Percentiles rank a stretch among this genome's conserved stretches.
These are phyloP conservation scores for Agrotis ipsilon DNA, from an alignment of 2,888 invertebrate genomes.

Conservation along the genomic window DNA sequence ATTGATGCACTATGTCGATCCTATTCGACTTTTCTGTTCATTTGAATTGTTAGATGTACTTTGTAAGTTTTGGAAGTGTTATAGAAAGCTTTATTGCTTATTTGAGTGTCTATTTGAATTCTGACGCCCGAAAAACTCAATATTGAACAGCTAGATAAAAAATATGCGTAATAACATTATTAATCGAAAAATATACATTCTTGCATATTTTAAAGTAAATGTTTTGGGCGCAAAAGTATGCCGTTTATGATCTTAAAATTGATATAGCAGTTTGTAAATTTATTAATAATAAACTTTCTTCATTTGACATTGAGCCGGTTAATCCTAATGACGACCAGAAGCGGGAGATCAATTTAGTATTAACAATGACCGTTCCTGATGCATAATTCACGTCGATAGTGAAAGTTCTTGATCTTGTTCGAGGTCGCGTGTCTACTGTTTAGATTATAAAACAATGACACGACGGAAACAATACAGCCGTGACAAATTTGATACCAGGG, in stretches of 20 bases:
- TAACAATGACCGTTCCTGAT: slow-evolving; percentile 67
- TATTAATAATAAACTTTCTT: slow-evolving; percentile 50
- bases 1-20: slow-evolving; percentile 17
- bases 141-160: slow-evolving; percentile 18
- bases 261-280: slow-evolving; percentile 30
- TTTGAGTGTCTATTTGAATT: slow-evolving; percentile 1
- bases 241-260: slow-evolving; percentile 16
- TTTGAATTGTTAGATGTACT: slow-evolving; percentile 7
- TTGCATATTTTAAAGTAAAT: slow-evolving; percentile 35
- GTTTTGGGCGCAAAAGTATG: slow-evolving; percentile 18
- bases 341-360: slow-evolving; percentile 45
- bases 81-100: slow-evolving; percentile 24
- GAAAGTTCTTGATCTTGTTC: slow-evolving; percentile 77
- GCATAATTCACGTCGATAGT: slow-evolving; percentile 73
- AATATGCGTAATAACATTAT: not conserved
- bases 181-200: slow-evolving; percentile 28
- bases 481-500: slow-evolving; percentile 39
- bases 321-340: slow-evolving; percentile 42
- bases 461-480: slow-evolving; percentile 49
- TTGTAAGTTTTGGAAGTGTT: not conserved
- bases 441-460: slow-evolving; percentile 59
- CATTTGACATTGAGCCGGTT: slow-evolving; percentile 24
- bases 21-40: slow-evolving; percentile 7
- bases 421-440: slow-evolving; percentile 57
- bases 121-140: not conserved